Evolutionary conservation across 92 coral and sea anemone species (phyloP).

Genomic region (Heteractis magnifica): DNA sequence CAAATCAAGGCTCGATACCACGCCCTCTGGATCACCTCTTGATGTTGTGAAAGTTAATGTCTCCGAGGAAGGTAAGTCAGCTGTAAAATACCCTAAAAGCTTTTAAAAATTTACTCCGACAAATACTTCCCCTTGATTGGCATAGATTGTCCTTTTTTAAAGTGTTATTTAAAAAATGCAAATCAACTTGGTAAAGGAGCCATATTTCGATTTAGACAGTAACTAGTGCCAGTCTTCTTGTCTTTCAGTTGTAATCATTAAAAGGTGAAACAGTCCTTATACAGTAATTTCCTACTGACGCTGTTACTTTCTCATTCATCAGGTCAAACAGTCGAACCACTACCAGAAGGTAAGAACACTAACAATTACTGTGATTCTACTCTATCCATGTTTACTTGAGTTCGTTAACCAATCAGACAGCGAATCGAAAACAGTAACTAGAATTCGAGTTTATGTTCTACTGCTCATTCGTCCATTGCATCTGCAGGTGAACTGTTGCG

Average conservation of each 20-base stretch:
- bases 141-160: no score
- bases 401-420: neutral
- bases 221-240: no score
- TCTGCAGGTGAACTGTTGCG: no score
- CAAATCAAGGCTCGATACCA: conserved; percentile 22
- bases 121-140: neutral
- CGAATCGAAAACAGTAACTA: no score
- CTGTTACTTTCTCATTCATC: neutral
- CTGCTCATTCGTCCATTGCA: no score
- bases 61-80: conserved; percentile 44
- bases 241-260: no score
- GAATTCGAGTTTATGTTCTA: no score
- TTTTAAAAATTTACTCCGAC: neutral
- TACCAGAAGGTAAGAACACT: neutral
- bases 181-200: no score
- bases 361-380: neutral
- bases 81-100: neutral
- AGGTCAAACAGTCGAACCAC: neutral
- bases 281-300: neutral
- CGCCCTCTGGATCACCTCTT: conserved; percentile 63
- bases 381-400: neutral
- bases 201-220: no score
- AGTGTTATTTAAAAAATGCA: no score
- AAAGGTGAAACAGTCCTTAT: no score
- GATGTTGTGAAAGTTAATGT: conserved; percentile 53